These are phyloP conservation scores for Pampus argenteus DNA, from an alignment of 2,797 vertebrate genomes.

Conservation along the genomic window DNA sequence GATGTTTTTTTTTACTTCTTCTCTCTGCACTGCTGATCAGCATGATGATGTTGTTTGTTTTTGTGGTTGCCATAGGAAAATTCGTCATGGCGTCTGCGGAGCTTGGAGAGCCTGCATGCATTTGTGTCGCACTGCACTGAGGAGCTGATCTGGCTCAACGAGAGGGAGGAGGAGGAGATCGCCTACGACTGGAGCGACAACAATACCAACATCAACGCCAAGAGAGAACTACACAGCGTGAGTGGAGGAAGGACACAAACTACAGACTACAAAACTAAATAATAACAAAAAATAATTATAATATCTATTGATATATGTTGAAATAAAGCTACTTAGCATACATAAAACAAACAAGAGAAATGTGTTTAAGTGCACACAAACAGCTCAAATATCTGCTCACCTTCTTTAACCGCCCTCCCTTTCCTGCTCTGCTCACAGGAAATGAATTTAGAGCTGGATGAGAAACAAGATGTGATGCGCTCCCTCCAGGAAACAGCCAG, in stretches of 20 bases:
- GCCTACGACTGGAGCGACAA: slow-evolving; percentile 96
- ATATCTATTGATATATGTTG: no score
- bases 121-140: slow-evolving; percentile 94
- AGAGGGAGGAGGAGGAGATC: slow-evolving; percentile 97
- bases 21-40: slow-evolving; percentile 42
- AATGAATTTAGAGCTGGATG: slow-evolving; percentile 90
- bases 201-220: slow-evolving; percentile 91
- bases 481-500: slow-evolving; percentile 94
- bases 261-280: not conserved
- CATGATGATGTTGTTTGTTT: slow-evolving; percentile 53
- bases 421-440: slow-evolving; percentile 82
- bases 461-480: slow-evolving; percentile 93
- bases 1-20: not conserved
- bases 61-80: slow-evolving; percentile 89
- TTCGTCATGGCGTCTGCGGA: slow-evolving; percentile 93
- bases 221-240: slow-evolving; percentile 92
- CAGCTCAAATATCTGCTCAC: not conserved
- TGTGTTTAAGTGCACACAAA: not conserved
- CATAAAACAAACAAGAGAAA: not conserved
- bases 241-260: slow-evolving; percentile 65
- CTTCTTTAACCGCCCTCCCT: not conserved
- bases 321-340: not conserved
- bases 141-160: slow-evolving; percentile 98
- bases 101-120: slow-evolving; percentile 92
- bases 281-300: not conserved